Conservation (phyloP, 2,888 invertebrate species). For the Cancer borealis region DNA sequence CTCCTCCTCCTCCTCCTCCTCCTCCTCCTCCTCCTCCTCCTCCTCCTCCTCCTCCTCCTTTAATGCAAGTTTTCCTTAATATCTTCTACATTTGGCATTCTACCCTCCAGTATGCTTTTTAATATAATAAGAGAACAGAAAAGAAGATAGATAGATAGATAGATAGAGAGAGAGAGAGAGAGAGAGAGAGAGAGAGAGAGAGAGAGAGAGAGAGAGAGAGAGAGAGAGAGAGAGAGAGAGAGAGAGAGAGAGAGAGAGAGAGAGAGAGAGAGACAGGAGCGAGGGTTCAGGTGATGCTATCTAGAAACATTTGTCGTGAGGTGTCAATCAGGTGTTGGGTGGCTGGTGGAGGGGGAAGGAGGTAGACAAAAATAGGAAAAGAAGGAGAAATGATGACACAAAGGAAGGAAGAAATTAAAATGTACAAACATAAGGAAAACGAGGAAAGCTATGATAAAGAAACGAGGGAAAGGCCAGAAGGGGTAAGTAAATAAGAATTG, state of each 20-base stretch:
- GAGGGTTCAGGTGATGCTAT: constrained; percentile 39
- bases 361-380: background rate
- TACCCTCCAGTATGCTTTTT: background rate
- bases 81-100: background rate
- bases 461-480: background rate
- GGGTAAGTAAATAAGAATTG: background rate
- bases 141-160: constrained; percentile 21
- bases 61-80: background rate
- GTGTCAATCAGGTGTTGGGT: constrained; percentile 31
- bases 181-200: constrained; percentile 18
- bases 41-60: background rate
- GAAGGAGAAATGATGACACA: background rate
- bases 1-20: background rate
- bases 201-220: constrained; percentile 36
- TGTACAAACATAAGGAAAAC: background rate
- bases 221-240: constrained; percentile 36
- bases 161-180: constrained; percentile 36
- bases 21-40: background rate
- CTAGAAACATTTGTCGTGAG: constrained; percentile 10
- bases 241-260: constrained; percentile 44
- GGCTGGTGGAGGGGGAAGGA: background rate
- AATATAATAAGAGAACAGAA: background rate
- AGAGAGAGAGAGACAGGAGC: constrained; percentile 26
- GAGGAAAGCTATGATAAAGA: background rate
- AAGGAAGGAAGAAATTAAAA: background rate